A percentile compares a stretch with the other conserved stretches of the same genome.
phyloP scores from a whole-genome alignment of 2,888 invertebrate genomes.

The Mycalesis mineus region DNA sequence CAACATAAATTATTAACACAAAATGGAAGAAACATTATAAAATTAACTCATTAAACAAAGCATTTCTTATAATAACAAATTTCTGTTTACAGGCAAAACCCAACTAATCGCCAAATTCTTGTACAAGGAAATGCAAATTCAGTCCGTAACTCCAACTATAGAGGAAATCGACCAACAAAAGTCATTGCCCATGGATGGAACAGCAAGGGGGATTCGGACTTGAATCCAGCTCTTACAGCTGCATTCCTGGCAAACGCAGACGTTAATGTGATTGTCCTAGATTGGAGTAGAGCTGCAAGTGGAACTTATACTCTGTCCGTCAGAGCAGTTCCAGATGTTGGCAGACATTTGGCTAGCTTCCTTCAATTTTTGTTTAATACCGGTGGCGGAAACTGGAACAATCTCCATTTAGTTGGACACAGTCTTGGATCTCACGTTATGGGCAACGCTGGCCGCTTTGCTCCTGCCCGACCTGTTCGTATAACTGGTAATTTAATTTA shows the following conservation, averaged over 20 bases:
- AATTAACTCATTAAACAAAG: neutral
- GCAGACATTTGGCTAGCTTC: conserved; percentile 52
- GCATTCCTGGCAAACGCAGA: conserved; percentile 41
- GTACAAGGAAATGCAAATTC: conserved; percentile 39
- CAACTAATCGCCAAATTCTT: conserved; percentile 38
- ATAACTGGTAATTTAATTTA: conserved; percentile 46
- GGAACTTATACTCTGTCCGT: conserved; percentile 40
- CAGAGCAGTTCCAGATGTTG: conserved; percentile 46
- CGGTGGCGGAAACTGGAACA: conserved; percentile 54
- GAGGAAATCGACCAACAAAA: conserved; percentile 35
- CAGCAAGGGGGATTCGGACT: conserved; percentile 35
- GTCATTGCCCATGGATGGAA: conserved; percentile 39
- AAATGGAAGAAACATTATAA: too few species aligned
- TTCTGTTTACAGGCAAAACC: conserved; percentile 40
- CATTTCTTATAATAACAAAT: neutral
- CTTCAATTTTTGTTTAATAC: conserved; percentile 50
- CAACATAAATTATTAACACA: too few species aligned
- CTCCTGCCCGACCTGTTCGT: conserved; percentile 28
- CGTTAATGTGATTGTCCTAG: conserved; percentile 55
- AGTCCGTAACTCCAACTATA: conserved; percentile 42
- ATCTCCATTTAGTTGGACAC: conserved; percentile 52
- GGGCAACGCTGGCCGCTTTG: conserved; percentile 49
- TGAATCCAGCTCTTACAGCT: conserved; percentile 38
- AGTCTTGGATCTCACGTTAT: conserved; percentile 59
- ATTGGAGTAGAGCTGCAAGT: conserved; percentile 49